phyloP scores from a whole-genome alignment of 2,888 invertebrate species.

The Agonopterix alstromeriana region DNA sequence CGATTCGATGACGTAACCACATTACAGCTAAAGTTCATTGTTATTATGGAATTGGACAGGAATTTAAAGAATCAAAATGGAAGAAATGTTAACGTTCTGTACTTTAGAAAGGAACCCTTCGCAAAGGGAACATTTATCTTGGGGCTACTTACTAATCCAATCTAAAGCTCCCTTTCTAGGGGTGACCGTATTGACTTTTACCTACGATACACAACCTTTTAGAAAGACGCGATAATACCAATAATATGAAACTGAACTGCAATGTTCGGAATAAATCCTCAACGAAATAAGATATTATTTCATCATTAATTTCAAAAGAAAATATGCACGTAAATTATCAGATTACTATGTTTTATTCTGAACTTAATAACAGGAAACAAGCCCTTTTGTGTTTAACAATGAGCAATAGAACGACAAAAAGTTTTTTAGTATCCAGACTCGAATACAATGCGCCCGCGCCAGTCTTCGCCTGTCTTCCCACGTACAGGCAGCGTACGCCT shows the following conservation, averaged over 20 bases:
- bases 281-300: neutral
- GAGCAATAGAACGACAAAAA: conserved; percentile 63
- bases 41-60: neutral
- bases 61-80: too few relatives aligned
- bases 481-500: conserved; percentile 16
- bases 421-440: conserved; percentile 50
- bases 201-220: too few relatives aligned
- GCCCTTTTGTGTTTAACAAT: conserved; percentile 63
- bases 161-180: conserved; percentile 37
- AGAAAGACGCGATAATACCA: too few relatives aligned
- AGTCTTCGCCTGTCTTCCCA: conserved; percentile 54
- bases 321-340: conserved; percentile 10
- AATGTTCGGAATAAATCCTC: neutral
- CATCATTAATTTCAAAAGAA: neutral
- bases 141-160: conserved; percentile 51
- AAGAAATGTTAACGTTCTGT: neutral
- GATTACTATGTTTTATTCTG: conserved; percentile 35
- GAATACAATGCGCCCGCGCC: conserved; percentile 58
- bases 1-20: conserved; percentile 4
- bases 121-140: conserved; percentile 19
- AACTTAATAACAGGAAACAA: conserved; percentile 59
- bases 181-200: conserved; percentile 15
- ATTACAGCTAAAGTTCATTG: conserved; percentile 1
- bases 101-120: conserved; percentile 8
- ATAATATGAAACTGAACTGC: conserved; percentile 5